phyloP scores from a whole-genome alignment of 2,888 invertebrate genomes.

The Spicauda simplicius region DNA sequence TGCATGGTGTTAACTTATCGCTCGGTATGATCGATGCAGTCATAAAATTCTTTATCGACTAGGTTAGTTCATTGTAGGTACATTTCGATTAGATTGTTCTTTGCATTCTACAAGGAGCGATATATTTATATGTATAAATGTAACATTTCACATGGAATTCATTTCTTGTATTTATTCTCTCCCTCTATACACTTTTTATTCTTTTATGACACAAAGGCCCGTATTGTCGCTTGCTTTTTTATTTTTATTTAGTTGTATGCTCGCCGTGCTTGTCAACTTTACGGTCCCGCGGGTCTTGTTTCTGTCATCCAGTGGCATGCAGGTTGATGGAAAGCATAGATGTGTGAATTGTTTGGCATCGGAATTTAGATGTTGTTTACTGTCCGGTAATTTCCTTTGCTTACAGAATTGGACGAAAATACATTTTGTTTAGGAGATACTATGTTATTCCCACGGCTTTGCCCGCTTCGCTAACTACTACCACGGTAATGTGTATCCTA shows the following conservation, averaged over 20 bases:
- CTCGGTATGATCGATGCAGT: background rate
- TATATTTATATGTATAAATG: background rate
- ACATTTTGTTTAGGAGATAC: no score
- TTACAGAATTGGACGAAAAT: no score
- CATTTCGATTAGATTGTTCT: no score
- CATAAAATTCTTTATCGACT: background rate
- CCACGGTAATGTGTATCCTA: no score
- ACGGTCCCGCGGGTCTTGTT: conserved; percentile 4
- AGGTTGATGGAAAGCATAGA: background rate
- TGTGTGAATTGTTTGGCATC: background rate
- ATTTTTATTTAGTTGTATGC: background rate
- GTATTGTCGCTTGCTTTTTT: conserved; percentile 2
- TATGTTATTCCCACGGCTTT: no score
- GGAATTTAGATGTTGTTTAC: background rate
- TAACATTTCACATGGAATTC: background rate
- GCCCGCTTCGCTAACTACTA: no score
- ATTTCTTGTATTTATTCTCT: background rate
- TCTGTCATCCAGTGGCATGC: background rate
- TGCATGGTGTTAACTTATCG: background rate
- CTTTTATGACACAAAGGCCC: background rate
- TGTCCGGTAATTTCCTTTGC: no score
- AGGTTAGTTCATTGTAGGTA: no score
- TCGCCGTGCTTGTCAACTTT: conserved; percentile 5
- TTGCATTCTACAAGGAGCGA: no score
- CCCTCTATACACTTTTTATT: background rate